phyloP scores from a whole-genome alignment of 2,888 invertebrate species.

The Drosophila eohydei region DNA sequence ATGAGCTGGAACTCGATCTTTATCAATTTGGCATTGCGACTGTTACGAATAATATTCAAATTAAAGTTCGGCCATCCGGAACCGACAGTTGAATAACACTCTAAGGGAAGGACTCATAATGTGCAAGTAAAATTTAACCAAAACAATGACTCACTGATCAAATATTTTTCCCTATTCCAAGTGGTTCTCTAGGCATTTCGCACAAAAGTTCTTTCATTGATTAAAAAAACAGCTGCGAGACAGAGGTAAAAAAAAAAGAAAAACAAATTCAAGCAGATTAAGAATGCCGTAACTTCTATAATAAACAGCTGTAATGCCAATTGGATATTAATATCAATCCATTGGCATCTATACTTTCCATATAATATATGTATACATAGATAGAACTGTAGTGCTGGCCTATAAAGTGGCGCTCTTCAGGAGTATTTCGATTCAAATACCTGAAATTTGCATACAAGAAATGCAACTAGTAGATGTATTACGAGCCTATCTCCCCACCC shows the following conservation, averaged over 20 bases:
- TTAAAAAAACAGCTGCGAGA: constrained; percentile 31
- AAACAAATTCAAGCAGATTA: constrained; percentile 1
- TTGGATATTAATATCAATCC: constrained; percentile 13
- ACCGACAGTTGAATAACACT: background rate
- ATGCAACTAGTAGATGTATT: background rate
- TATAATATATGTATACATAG: background rate
- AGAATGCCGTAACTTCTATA: background rate
- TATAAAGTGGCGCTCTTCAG: background rate
- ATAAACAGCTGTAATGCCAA: constrained; percentile 33
- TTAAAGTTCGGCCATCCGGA: background rate
- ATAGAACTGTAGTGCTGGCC: background rate
- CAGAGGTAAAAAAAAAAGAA: background rate
- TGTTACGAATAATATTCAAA: background rate
- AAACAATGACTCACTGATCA: background rate
- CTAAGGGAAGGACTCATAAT: background rate
- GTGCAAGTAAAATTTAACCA: too few species aligned
- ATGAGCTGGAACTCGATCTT: constrained; percentile 45
- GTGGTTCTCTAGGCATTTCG: background rate
- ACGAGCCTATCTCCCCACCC: background rate
- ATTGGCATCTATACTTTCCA: background rate
- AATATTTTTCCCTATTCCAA: background rate
- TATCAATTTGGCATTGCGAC: constrained; percentile 4
- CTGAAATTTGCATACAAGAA: background rate
- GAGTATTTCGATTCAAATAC: background rate
- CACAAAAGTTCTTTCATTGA: background rate